Conservation (phyloP, 2,113 vertebrate species). For the Taxidea taxus region DNA sequence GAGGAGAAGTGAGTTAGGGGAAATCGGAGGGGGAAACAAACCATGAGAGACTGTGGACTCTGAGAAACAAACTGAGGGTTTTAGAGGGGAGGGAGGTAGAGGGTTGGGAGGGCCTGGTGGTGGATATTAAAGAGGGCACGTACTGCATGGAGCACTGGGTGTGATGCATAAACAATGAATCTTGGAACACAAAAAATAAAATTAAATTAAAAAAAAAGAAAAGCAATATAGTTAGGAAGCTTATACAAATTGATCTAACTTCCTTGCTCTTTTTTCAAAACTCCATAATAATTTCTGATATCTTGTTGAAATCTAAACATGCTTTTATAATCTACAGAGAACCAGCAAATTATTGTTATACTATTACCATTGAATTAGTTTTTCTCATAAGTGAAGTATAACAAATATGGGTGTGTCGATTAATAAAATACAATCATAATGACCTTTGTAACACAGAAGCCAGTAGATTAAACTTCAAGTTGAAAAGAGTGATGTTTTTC, state of each 20-base stretch:
- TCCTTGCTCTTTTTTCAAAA: not conserved
- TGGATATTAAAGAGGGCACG: too few species aligned
- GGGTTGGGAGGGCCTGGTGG: too few species aligned
- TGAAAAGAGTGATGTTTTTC: not conserved
- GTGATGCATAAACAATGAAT: too few species aligned
- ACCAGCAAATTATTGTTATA: not conserved
- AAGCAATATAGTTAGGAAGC: not conserved
- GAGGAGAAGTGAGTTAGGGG: too few species aligned
- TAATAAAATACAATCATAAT: not conserved
- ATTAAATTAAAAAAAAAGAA: not conserved
- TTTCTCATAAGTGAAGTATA: not conserved
- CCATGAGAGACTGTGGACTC: too few species aligned
- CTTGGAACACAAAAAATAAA: too few species aligned
- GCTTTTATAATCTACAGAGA: not conserved
- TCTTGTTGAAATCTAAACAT: not conserved
- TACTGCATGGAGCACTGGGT: too few species aligned
- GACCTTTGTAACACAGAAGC: not conserved
- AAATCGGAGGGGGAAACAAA: too few species aligned
- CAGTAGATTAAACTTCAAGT: constrained; percentile 2
- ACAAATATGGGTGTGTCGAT: not conserved
- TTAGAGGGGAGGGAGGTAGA: too few species aligned
- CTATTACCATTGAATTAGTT: not conserved
- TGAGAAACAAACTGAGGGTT: too few species aligned
- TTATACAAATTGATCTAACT: not conserved
- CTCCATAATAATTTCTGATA: not conserved